Conservation (phyloP, 1,140 invertebrate species). For the Neotoxoptera formosana region DNA sequence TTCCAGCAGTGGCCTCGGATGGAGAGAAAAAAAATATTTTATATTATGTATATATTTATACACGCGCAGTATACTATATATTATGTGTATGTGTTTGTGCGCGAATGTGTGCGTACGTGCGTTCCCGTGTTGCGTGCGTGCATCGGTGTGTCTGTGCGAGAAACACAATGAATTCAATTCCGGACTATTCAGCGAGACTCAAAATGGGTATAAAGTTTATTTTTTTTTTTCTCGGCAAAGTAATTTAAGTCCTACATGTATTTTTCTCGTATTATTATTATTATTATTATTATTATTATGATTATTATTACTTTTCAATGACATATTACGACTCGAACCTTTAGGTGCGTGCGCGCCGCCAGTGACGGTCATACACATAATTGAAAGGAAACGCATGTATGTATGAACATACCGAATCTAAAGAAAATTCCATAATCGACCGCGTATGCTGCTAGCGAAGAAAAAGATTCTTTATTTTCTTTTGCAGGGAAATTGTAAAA, state of each 20-base stretch:
- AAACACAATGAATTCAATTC: conserved; percentile 53
- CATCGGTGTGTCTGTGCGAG: neutral
- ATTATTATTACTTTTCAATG: conserved; percentile 37
- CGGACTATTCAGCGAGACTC: conserved; percentile 42
- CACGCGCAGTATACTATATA: neutral
- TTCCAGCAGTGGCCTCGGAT: neutral
- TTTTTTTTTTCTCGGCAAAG: neutral
- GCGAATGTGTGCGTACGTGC: neutral
- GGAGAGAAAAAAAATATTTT: conserved; percentile 9
- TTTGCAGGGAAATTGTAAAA: conserved; percentile 9
- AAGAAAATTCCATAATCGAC: neutral
- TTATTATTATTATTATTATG: conserved; percentile 5
- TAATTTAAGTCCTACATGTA: conserved; percentile 40
- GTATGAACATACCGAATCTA: neutral
- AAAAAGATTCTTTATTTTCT: conserved; percentile 30
- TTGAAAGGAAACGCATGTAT: conserved; percentile 38
- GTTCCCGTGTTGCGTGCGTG: neutral
- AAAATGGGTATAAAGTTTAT: conserved; percentile 43
- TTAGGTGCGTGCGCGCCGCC: conserved; percentile 18
- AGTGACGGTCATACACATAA: conserved; percentile 19
- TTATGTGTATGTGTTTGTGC: neutral
- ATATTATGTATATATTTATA: conserved; percentile 14
- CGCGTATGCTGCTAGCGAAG: neutral
- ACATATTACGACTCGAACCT: conserved; percentile 30
- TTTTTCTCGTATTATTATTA: neutral